These are phyloP conservation scores for Epinephelus malabaricus DNA, from an alignment of 2,797 vertebrate species.

Conservation along the genomic window DNA sequence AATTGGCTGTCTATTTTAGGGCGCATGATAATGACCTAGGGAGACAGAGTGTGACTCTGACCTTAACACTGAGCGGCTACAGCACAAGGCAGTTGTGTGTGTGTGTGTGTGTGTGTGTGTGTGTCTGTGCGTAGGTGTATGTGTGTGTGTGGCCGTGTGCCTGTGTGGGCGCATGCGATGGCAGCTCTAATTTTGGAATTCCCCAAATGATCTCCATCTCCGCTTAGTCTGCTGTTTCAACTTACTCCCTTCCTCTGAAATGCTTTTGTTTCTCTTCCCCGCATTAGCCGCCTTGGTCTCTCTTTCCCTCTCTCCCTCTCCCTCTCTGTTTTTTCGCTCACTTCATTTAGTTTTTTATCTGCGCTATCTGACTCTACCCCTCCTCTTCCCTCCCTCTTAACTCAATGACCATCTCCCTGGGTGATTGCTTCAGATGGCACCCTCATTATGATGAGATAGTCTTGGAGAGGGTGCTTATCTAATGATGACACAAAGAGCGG, in stretches of 20 bases:
- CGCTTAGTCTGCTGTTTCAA: conserved; percentile 75
- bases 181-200: conserved; percentile 83
- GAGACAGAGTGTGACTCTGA: conserved; percentile 83
- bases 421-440: conserved; percentile 82
- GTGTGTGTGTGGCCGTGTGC: conserved; percentile 34
- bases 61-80: conserved; percentile 71
- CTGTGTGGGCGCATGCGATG: conserved; percentile 49
- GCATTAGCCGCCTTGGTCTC: conserved; percentile 57
- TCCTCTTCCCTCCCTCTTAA: conserved; percentile 71
- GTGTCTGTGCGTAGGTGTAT: conserved; percentile 14
- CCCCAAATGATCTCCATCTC: conserved; percentile 81
- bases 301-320: background rate
- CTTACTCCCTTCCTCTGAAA: conserved; percentile 76
- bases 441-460: conserved; percentile 78
- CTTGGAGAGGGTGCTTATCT: conserved; percentile 75
- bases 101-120: conserved; percentile 37
- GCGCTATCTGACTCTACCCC: conserved; percentile 58
- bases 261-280: conserved; percentile 78
- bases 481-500: conserved; percentile 75
- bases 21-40: conserved; percentile 79
- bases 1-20: conserved; percentile 82
- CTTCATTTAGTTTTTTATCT: conserved; percentile 62
- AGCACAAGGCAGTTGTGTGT: conserved; percentile 38
- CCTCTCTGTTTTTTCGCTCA: conserved; percentile 30
- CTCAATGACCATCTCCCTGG: conserved; percentile 81